Base-by-base conservation (phyloP, 1,140 invertebrate species). In the Dendrolimus punctatus region DNA sequence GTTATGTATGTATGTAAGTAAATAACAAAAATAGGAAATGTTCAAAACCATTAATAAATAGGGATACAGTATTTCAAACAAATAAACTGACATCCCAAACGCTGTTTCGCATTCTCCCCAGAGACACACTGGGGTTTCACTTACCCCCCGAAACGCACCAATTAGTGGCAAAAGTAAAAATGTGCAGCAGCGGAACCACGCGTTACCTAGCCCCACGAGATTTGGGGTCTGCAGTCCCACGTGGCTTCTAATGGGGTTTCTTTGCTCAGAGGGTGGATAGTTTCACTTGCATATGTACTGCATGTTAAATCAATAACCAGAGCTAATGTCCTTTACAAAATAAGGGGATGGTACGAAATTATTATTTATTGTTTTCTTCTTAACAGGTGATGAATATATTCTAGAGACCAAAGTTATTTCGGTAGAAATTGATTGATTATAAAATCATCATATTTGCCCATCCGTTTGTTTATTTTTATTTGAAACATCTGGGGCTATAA, bases 101-200 rank as follows among this genome's bases (percentile, higher is more conserved):
- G 66, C 57, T 72, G 66, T 68, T 60, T 62, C 47, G 57, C 61
- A 54, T 61, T 59, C 64, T 68, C 81, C 75, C 70, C 48, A 44
- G 76, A 55, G 81, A 73, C 57, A 42, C 36, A 53, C 49, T 65
- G 64, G 76, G 76, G 76, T 71, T 70, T 71, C 67, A 62, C 64
- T 70, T 73, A 62, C 67, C 62, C 66, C 74, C 72, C 69, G 53
- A 73, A 80, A 75, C 71, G 78, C 70, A 77, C 76, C 78, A 83
- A 85, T 85, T 85, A 85, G 79, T 78, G 79, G 79, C 69, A 73
- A 62, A 80, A 82, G 76, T 81, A 82, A 80, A 78, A 82, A 79
- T 82, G 69, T 73, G 77, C 79, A 74, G 50, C 70, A 49, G 68
- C 63, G 73, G 77, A 82, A 85, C 79, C 71, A 76, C 71, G 62